Percentiles rank a stretch among this genome's conserved stretches.
Conservation (phyloP, 2,797 vertebrate species). For the Podarcis siculus region DNA sequence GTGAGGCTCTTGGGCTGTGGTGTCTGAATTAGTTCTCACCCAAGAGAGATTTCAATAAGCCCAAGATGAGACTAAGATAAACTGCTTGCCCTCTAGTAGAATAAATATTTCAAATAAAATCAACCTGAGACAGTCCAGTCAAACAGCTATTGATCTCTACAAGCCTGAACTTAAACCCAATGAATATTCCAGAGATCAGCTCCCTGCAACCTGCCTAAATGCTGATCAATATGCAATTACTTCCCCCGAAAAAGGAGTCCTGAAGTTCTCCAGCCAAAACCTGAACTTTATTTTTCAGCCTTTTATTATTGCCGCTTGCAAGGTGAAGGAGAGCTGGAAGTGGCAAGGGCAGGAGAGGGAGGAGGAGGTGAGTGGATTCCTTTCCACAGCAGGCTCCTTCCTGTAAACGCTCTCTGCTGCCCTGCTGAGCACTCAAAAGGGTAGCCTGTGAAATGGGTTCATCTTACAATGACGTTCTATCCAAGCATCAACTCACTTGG, state of each 20-base stretch:
- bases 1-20: background rate
- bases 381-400: background rate
- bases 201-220: slow-evolving; percentile 75
- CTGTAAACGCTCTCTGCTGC: too few relatives aligned
- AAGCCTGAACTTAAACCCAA: slow-evolving; percentile 76
- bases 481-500: too few relatives aligned
- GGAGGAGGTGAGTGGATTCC: too few relatives aligned
- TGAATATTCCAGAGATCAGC: slow-evolving; percentile 80
- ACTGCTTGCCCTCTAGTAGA: slow-evolving; percentile 76
- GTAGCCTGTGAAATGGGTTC: too few relatives aligned
- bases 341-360: background rate
- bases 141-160: slow-evolving; percentile 80
- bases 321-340: background rate
- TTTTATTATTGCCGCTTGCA: background rate
- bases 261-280: slow-evolving; percentile 58
- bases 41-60: slow-evolving; percentile 69
- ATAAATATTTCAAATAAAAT: slow-evolving; percentile 85
- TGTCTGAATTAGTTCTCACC: slow-evolving; percentile 52
- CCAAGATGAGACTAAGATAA: slow-evolving; percentile 77
- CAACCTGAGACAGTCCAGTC: slow-evolving; percentile 77
- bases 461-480: too few relatives aligned
- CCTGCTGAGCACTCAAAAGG: too few relatives aligned
- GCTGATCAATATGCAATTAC: slow-evolving; percentile 83
- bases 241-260: slow-evolving; percentile 72
- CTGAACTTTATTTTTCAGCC: slow-evolving; percentile 52